Evolutionary conservation across 2,797 vertebrate species (phyloP), one percentile per base, ranked within the genome.

Genomic region (Pangasius krempfi): DNA sequence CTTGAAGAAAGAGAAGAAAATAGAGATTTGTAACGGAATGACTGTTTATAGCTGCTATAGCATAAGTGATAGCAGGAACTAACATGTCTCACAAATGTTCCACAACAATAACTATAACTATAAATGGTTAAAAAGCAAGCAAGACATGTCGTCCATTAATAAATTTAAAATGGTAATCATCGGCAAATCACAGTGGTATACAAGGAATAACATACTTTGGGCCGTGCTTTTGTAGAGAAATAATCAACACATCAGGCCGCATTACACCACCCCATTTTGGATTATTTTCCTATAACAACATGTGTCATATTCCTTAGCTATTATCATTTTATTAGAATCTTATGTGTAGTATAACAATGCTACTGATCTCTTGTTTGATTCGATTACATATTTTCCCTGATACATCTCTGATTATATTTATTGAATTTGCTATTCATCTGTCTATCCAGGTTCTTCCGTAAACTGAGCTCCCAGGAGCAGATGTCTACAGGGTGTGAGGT

Each of bases 401-500:
- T 64, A 16, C 25, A 30, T 70, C 8, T 68, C n/a, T 84, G 64
- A 68, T 27, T 84, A 5, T 47, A 47, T 85, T 73, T 73, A 14
- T 27, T 72, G 22, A 50, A 54, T 84, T 68, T 20, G 30, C 47
- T 40, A 16, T 76, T 70, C 4, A 1, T 72, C 22, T 72, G 47
- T 85, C 22, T 72, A 9, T 73, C 22, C 93, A 95, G 91, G 80
- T 96, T 96, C 91, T 98, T 96, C 93, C 94, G 90, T 76, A 95
- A 91, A 89, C 2, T 93, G 30, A 90, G 90, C 20, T 58, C 89
- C 10, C 93, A 95, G 40, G 79, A 93, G 25, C 33, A 54, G 66
- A 44, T 47, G 76, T n/a, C 44, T 66, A n/a, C 86, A 87, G 60
- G 30, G 22, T 47, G 18, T 52, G 60, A 86, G 62, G 91, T 93